A percentile compares a stretch with the other conserved stretches of the same genome.
Conservation (phyloP, 1,140 invertebrate genomes). For the Littorina saxatilis region DNA sequence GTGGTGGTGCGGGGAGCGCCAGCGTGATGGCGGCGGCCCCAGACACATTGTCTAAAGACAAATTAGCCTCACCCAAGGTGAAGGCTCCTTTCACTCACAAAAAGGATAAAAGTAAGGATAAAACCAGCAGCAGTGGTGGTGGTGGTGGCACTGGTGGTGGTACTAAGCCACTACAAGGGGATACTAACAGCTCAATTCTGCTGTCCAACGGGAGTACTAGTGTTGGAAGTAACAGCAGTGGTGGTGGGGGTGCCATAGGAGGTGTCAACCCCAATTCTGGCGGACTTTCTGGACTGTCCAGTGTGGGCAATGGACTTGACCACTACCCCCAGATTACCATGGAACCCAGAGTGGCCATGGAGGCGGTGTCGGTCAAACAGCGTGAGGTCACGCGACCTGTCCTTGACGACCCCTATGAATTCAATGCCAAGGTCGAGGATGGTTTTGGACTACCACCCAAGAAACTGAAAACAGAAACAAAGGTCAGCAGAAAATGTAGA, state of each 20-base stretch:
- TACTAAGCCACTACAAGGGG: neutral
- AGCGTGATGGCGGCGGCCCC: neutral
- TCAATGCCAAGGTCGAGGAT: constrained; percentile 73
- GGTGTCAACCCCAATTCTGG: neutral
- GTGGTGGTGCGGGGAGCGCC: neutral
- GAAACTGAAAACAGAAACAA: constrained; percentile 69
- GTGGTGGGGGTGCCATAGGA: neutral
- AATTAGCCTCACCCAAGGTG: constrained; percentile 59
- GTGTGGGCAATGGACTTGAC: constrained; percentile 50
- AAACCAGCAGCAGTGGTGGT: constrained; percentile 35
- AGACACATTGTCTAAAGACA: constrained; percentile 43
- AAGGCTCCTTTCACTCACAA: constrained; percentile 49
- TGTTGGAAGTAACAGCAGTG: neutral
- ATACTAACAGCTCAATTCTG: neutral
- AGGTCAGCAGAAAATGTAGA: constrained; percentile 23
- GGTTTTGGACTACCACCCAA: constrained; percentile 68
- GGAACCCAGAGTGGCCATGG: constrained; percentile 64
- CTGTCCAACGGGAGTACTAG: constrained; percentile 16
- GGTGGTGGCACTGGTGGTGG: constrained; percentile 37
- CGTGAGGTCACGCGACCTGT: constrained; percentile 50
- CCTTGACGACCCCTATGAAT: constrained; percentile 70
- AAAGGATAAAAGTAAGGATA: constrained; percentile 61
- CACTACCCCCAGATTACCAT: constrained; percentile 49
- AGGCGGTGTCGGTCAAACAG: constrained; percentile 46
- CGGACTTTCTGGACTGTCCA: neutral